Evolutionary conservation across 2,113 vertebrate species (phyloP), one percentile per base, ranked within the genome.

Genomic region (Pachycephala philippinensis): DNA sequence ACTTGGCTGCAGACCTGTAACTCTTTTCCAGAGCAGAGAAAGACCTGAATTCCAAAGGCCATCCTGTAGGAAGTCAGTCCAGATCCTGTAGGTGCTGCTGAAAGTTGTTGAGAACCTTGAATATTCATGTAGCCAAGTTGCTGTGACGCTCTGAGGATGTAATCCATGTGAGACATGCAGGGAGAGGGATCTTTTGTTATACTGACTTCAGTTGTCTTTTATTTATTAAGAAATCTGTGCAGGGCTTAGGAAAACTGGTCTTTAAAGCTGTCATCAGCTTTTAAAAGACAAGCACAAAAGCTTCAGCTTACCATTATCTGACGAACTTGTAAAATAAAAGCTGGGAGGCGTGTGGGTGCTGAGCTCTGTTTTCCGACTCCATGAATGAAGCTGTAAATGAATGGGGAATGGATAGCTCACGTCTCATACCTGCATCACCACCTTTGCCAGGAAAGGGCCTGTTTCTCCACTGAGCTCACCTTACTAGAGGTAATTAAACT

Each of bases 211-310:
- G 27, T 54, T 89, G 85, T 84, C 77, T 86, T 74, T 86, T 79
- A 53, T 94, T 94, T 91, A 60, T 53, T 64, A 56, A 89, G 63
- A 83, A 87, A 83, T 76, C 59, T 71, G 40, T 1, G 0, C n/a
- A 83, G 37, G 10, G 57, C 22, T 93, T 79, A 64, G 40, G 30
- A 96, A 96, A 96, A 79, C 44, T 22, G n/a, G 44, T 94, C 65
- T 94, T 93, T 93, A 91, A 74, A 89, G 35, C 91, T 89, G 84
- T 91, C 88, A 87, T 50, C 33, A 63, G 37, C 45, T 96, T 88
- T 91, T 63, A 39, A 95, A 91, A 93, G 74, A 82, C 4, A 33
- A 94, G 59, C 22, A 56, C 37, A 22, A 91, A 87, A 94, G 19
- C 66, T 84, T 84, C 44, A 89, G 13, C 19, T 49, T 63, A 50